Evolutionary conservation across 2,888 invertebrate genomes (phyloP), one percentile per base, ranked within the genome.

Genomic region (Meghimatium bilineatum): DNA sequence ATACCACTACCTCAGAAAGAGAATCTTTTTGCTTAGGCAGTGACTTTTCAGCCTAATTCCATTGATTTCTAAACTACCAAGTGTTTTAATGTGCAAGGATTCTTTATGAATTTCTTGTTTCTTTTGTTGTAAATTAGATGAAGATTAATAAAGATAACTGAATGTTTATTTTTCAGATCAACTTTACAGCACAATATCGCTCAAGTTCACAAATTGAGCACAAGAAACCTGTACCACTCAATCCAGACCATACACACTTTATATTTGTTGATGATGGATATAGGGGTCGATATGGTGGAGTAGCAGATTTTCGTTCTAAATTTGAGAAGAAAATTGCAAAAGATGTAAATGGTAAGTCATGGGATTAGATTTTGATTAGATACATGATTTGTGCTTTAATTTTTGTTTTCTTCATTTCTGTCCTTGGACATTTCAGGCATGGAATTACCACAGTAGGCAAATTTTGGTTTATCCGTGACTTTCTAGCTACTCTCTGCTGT

Each of bases 191-290:
- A 8, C 88, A 89, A 82, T 94, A 91, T 88, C 91, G 93, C 67
- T 91, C 93, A 20, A 93, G 92, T 83, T 92, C 93, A 76, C 90
- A 91, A 56, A 93, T 93, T 67, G 89, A 90, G 23, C 91, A 92
- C 77, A 91, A 91, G 20, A 87, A 90, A n/a, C 92, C 93, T 10
- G 93, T 93, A 12, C 92, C 93, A 14, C 90, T 94, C n/a, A 93
- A 94, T 85, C 92, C 93, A 8, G 91, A 94, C 87, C 94, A 94
- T 90, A 94, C 94, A 14, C 94, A 94, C 88, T 94, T 94, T 87
- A 90, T 94, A 17, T 90, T 94, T 87, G 93, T 94, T 8, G 94
- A 94, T 86, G 92, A 93, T 87, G 93, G 93, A 2, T 85, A 88
- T 82, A 86, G 93, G 49, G 90, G 89, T 56, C 85, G 89, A n/a